Percentiles rank a stretch among this genome's conserved stretches.
phyloP scores from a whole-genome alignment of 2,888 invertebrate species.

The Lymantria monacha region DNA sequence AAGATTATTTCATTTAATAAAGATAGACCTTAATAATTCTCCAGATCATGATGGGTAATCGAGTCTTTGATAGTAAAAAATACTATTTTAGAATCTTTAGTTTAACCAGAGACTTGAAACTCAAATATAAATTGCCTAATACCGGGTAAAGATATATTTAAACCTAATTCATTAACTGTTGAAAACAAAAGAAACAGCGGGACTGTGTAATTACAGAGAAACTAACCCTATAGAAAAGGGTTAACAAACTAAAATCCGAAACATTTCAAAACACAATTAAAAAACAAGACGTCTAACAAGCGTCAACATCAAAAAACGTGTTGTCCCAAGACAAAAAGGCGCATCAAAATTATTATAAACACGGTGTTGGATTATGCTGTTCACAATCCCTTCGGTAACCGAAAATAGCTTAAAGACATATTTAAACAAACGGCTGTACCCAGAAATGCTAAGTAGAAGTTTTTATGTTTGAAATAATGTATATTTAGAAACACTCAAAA shows the following conservation, averaged over 20 bases:
- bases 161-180: no score
- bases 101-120: no score
- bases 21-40: no score
- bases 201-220: no score
- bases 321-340: constrained; percentile 20
- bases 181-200: no score
- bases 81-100: no score
- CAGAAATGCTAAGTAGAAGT: constrained; percentile 64
- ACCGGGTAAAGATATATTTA: no score
- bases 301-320: constrained; percentile 28
- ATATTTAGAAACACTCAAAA: constrained; percentile 69
- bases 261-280: constrained; percentile 12
- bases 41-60: no score
- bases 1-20: no score
- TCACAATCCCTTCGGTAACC: constrained; percentile 52
- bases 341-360: constrained; percentile 32
- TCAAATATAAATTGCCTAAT: no score
- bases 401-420: constrained; percentile 63
- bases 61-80: no score
- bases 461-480: constrained; percentile 56
- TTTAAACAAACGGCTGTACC: constrained; percentile 46
- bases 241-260: not conserved
- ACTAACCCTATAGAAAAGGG: no score
- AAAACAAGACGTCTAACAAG: constrained; percentile 23
- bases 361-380: constrained; percentile 27